Base-by-base conservation (phyloP, 2,113 vertebrate genomes). In the Alexandromys fortis region DNA sequence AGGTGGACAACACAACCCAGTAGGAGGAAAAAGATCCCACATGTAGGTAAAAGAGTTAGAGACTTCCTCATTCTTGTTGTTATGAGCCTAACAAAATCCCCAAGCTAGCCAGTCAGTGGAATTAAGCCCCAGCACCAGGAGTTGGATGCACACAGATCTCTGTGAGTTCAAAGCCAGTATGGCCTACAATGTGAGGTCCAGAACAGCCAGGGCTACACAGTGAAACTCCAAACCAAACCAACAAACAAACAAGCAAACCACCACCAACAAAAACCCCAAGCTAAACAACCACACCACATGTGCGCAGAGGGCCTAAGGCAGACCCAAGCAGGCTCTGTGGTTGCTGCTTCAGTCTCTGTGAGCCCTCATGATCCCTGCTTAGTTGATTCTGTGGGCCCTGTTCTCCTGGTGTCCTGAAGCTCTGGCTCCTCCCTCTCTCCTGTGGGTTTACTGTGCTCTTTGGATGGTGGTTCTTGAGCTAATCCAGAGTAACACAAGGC, bases 51-150 rank as follows among this genome's bases (percentile, higher is more conserved):
- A n/a, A 72, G 16, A n/a, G 14, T 70, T 7, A n/a, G 35, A 19
- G 2, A 72, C 14, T 16, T 70, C 35, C 17, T 1, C 6, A 72
- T 0, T n/a, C 35, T 3, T 0, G 1, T n/a, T 72, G 33, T n/a
- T 21, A 72, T 72, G 4, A 67, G 35, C 9, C 35, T n/a, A 21
- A 72, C 7, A n/a, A 21, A n/a, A 72, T 21, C 17, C 17, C 14
- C 35, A 72, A n/a, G 2, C 1, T n/a, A 0, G 35, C 1, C 17
- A 72, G 35, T 17, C 7, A 8, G 2, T 72, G 7, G n/a, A n/a
- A n/a, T n/a, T n/a, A 21, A 72, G 9, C 7, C 0, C 17, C 17
- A 72, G 17, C 35, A 19, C 7, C 68, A n/a, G 7, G 7, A n/a
- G 35, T 0, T 1, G 16, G 35, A 4, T 72, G 17, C 16, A 19